Evolutionary conservation across 2,797 vertebrate genomes (phyloP), one percentile per base, ranked within the genome.

Genomic region (Pangasius krempfi): DNA sequence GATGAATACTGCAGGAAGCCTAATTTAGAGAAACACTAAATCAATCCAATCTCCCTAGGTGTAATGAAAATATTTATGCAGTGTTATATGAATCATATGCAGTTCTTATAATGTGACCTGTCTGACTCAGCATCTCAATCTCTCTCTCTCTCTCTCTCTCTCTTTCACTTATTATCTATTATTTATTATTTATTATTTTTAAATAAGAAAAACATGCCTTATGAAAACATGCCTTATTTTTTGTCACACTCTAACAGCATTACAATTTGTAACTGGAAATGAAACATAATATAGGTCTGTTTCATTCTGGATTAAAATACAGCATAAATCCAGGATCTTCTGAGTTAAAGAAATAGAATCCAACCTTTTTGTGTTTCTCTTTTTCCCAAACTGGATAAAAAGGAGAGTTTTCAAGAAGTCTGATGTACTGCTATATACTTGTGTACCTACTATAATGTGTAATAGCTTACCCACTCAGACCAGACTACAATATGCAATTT

Each of bases 401-500:
- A 40, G 54, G 14, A 73, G 50, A 78, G 78, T 33, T 47, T 68
- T 92, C 25, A 88, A 33, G 44, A 83, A 85, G 90, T 89, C 78
- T 22, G 70, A 80, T 84, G 52, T 54, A 66, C 33, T 22, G 83
- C 86, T 83, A 62, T 87, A 72, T 81, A 72, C 81, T 40, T 37
- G 8, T 68, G 60, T 84, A 50, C 50, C 58, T 84, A 81, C 60
- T 56, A 76, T 81, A 78, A 84, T 62, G 54, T 52, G 56, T 58
- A 60, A 62, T 87, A 68, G 84, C 87, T 78, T 81, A 90, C 72
- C 88, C 64, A 88, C 79, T 89, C 88, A 87, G 79, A 58, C 88
- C 89, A 89, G 79, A 85, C 78, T 81, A 58, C 87, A 87, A 79
- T 58, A 89, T 92, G 78, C 90, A 92, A 88, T 88, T 90, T 92